These are phyloP conservation scores for Chrosomus eos DNA, from an alignment of 2,797 vertebrate genomes.

Conservation along the genomic window DNA sequence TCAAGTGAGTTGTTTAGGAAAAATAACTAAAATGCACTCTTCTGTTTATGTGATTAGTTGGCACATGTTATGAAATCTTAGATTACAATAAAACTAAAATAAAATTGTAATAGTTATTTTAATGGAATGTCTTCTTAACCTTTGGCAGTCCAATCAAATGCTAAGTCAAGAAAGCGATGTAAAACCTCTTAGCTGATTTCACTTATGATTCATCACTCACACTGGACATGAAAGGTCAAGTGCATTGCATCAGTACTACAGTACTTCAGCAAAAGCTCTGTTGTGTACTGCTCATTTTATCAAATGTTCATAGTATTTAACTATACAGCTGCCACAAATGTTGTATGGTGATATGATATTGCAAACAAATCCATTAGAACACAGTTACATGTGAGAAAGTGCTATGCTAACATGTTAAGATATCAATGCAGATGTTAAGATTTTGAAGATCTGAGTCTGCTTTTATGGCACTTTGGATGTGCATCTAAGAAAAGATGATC, in stretches of 20 bases:
- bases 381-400: background rate
- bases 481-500: slow-evolving; percentile 7
- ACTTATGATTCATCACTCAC: slow-evolving; percentile 3
- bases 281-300: slow-evolving; percentile 6
- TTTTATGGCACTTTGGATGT: background rate
- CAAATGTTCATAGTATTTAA: background rate
- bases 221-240: slow-evolving; percentile 14
- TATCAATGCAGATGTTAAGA: background rate
- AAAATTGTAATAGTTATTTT: background rate
- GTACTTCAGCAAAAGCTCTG: background rate
- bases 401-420: background rate
- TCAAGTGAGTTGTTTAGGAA: background rate
- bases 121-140: background rate
- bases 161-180: background rate
- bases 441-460: background rate
- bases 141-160: slow-evolving; percentile 16
- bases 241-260: slow-evolving; percentile 1
- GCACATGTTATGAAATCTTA: background rate
- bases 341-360: background rate
- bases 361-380: background rate
- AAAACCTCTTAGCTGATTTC: slow-evolving; percentile 16
- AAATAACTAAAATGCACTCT: background rate
- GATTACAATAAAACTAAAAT: background rate
- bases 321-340: background rate
- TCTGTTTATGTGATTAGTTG: background rate